These are phyloP conservation scores for Belonocnema kinseyi DNA, from an alignment of 1,140 invertebrate species.

Conservation along the genomic window DNA sequence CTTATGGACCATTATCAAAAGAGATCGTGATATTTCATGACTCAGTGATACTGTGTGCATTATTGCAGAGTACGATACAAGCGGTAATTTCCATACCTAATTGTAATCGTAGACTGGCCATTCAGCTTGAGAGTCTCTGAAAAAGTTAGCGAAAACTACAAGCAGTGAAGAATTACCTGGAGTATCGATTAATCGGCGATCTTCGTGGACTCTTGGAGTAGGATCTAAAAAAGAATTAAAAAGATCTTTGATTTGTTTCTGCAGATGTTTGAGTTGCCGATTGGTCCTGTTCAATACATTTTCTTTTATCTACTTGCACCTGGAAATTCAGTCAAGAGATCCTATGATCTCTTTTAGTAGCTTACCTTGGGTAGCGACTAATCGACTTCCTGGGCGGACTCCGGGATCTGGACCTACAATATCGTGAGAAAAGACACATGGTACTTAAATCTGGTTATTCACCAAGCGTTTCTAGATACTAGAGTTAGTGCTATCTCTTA, in stretches of 20 bases:
- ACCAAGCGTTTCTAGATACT: slow-evolving; percentile 35
- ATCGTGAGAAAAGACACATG: slow-evolving; percentile 63
- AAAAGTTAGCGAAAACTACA: slow-evolving; percentile 52
- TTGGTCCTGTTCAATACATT: slow-evolving; percentile 31
- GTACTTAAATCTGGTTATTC: slow-evolving; percentile 54
- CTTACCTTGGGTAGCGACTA: slow-evolving; percentile 69
- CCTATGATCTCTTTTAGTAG: slow-evolving; percentile 46
- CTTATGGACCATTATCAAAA: neutral
- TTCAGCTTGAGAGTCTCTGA: slow-evolving; percentile 58
- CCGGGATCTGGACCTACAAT: slow-evolving; percentile 67
- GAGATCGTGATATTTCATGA: neutral
- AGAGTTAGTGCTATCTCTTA: no score
- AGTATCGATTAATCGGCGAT: slow-evolving; percentile 54
- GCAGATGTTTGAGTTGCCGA: slow-evolving; percentile 39
- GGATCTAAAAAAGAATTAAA: slow-evolving; percentile 69
- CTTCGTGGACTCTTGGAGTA: slow-evolving; percentile 64
- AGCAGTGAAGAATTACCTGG: slow-evolving; percentile 63
- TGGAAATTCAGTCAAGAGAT: slow-evolving; percentile 58
- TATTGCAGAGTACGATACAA: slow-evolving; percentile 54
- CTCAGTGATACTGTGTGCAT: slow-evolving; percentile 43
- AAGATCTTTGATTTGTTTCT: slow-evolving; percentile 58
- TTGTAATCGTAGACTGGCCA: slow-evolving; percentile 49
- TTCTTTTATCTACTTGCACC: slow-evolving; percentile 57
- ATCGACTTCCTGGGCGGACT: slow-evolving; percentile 61
- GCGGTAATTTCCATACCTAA: slow-evolving; percentile 64